Base-by-base conservation (phyloP, 2,797 vertebrate species). In the Acridotheres tristis region DNA sequence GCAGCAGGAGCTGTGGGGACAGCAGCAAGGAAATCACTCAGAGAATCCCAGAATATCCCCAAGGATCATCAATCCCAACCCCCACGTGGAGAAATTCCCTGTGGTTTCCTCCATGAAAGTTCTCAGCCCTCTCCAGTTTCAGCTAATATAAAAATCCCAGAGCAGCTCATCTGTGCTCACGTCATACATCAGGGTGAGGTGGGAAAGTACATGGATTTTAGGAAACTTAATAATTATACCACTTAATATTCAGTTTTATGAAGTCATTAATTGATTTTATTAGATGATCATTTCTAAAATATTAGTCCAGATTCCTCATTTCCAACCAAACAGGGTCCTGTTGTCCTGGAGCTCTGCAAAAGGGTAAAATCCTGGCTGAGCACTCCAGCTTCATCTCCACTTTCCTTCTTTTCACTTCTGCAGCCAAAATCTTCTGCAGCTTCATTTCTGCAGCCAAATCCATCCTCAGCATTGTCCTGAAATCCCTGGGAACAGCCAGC, bases 381-480 rank as follows among this genome's bases (percentile, higher is more conserved):
- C 0, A 0, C 45, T 79, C 23, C 2, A 1, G 14, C 29, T 63
- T 54, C 62, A 16, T 6, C 45, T 61, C 72, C 65, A 13, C n/a
- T 32, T 51, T 32, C 12, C 12, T 63, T 40, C 55, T 69, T 13
- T 40, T 32, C 45, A 38, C 30, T 43, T 51, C 48, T 42, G 19
- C 50, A 84, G 54, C 27, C 3, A 3, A 55, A 32, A 34, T 29
- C 53, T 57, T 13, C 69, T 43, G 32, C 40, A 43, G 23, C 11
- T 69, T 66, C 45, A 38, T 50, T 43, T 63, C 42, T 42, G 16
- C 25, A 85, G 57, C 23, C 3, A 5, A 47, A 32, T 26, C 32
- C 65, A 22, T 40, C 26, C 58, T 82, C 32, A 34, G 8, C 43
- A 6, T 14, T 18, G n/a, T 36, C 72, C 54, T 0, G 0, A 43